phyloP scores from a whole-genome alignment of 2,113 vertebrate genomes.

The Neoarius graeffei region DNA sequence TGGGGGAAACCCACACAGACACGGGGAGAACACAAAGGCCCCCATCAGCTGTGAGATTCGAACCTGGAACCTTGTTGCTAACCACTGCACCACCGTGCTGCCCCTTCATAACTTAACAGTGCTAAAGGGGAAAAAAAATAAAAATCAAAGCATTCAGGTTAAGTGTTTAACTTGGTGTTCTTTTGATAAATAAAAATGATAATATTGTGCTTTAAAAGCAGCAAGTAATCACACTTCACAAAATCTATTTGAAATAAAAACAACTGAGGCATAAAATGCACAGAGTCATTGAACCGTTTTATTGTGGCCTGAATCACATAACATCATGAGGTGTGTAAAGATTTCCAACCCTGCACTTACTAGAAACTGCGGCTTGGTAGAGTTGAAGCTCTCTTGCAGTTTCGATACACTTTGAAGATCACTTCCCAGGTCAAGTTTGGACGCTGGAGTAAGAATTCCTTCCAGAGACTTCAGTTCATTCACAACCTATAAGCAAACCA shows the following conservation, averaged over 20 bases:
- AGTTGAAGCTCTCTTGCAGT: conserved; percentile 74
- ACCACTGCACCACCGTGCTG: too few relatives aligned
- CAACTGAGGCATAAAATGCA: background rate
- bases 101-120: background rate
- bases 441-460: conserved; percentile 68
- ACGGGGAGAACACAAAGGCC: too few relatives aligned
- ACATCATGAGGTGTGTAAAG: background rate
- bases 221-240: background rate
- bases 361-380: conserved; percentile 79
- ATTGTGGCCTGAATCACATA: background rate
- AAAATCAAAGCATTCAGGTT: too few relatives aligned
- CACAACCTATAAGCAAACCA: conserved; percentile 67
- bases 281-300: background rate
- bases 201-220: background rate
- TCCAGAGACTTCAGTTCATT: conserved; percentile 72
- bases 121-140: background rate
- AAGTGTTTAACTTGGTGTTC: background rate
- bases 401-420: conserved; percentile 67
- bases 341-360: conserved; percentile 63
- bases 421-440: conserved; percentile 75
- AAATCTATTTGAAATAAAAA: background rate
- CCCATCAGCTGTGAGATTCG: too few relatives aligned
- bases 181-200: background rate
- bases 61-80: too few relatives aligned
- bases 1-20: too few relatives aligned